Conservation (phyloP, 2,888 invertebrate genomes). For the Aspidiotus rigidus region DNA sequence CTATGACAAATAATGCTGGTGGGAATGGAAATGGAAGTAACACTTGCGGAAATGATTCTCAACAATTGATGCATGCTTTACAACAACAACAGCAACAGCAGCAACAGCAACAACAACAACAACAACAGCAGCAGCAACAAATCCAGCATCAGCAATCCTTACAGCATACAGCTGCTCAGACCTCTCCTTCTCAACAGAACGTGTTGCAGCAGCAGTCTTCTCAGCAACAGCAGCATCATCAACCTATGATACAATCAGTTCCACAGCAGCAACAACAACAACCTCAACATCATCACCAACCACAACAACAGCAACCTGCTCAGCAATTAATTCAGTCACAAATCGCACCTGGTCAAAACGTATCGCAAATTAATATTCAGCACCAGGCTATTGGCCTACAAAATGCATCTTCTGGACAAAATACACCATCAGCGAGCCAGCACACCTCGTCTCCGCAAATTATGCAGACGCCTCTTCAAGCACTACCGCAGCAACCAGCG, state of each 20-base stretch:
- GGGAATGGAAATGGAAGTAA: background rate
- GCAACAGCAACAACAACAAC: slow-evolving; percentile 6
- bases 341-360: slow-evolving; percentile 37
- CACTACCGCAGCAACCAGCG: slow-evolving; percentile 43
- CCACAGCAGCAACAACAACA: slow-evolving; percentile 45
- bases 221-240: slow-evolving; percentile 47
- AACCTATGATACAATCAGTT: slow-evolving; percentile 47
- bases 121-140: slow-evolving; percentile 35
- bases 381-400: background rate
- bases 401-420: background rate
- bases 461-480: slow-evolving; percentile 26
- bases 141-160: slow-evolving; percentile 44
- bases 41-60: slow-evolving; percentile 41
- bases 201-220: slow-evolving; percentile 40
- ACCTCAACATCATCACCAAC: slow-evolving; percentile 42
- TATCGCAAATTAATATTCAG: background rate
- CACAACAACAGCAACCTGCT: slow-evolving; percentile 36
- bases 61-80: slow-evolving; percentile 47
- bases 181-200: slow-evolving; percentile 33
- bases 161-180: slow-evolving; percentile 42
- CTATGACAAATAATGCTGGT: slow-evolving; percentile 25
- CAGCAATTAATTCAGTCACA: slow-evolving; percentile 35
- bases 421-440: background rate
- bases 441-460: background rate
- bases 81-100: slow-evolving; percentile 46